These are phyloP conservation scores for Prionailurus viverrinus DNA, from an alignment of 2,113 vertebrate species.

Conservation along the genomic window DNA sequence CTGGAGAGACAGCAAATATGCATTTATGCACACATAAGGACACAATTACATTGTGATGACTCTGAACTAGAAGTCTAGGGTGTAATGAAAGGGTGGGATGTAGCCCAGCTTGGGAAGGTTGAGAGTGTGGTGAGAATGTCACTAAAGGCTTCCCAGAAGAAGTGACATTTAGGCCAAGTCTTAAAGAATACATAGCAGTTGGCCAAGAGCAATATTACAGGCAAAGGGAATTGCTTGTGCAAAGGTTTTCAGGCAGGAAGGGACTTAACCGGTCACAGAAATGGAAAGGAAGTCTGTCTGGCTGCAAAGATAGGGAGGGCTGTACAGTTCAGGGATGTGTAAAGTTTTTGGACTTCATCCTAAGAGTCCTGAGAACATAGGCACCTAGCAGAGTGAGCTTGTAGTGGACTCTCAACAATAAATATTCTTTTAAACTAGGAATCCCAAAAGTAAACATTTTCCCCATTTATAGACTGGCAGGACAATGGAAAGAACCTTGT, in stretches of 20 bases:
- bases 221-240: slow-evolving; percentile 20
- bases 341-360: slow-evolving; percentile 31
- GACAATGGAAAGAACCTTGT: not conserved
- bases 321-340: not conserved
- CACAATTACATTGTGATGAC: not conserved
- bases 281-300: slow-evolving; percentile 4
- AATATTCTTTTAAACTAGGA: slow-evolving; percentile 17
- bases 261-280: not conserved
- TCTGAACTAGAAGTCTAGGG: not conserved
- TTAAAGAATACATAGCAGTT: not conserved
- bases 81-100: not conserved
- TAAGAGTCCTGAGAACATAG: not conserved
- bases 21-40: not conserved
- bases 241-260: slow-evolving; percentile 59
- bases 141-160: slow-evolving; percentile 14
- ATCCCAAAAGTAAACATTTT: not conserved
- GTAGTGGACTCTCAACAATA: not conserved
- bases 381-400: not conserved
- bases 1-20: not conserved
- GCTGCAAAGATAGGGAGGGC: not conserved
- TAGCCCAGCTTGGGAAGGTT: not conserved
- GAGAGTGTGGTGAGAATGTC: not conserved
- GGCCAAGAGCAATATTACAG: not conserved
- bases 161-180: slow-evolving; percentile 20
- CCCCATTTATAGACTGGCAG: not conserved